phyloP scores from a whole-genome alignment of 2,797 vertebrate species.

The Myotis findleyi region DNA sequence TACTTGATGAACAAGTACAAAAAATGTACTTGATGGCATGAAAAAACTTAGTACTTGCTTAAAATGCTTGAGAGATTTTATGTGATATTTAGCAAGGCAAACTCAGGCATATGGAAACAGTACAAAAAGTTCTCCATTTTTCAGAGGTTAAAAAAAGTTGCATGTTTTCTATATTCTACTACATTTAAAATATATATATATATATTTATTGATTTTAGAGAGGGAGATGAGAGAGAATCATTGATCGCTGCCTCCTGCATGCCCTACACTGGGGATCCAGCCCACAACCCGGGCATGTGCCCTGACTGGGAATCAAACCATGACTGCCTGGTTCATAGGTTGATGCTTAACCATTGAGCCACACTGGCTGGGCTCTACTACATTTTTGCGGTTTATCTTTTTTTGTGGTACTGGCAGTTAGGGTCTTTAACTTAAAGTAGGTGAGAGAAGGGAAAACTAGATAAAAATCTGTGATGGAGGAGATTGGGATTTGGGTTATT shows the following conservation, averaged over 20 bases:
- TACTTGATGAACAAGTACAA: neutral
- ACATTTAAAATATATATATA: neutral
- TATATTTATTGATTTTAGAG: no score
- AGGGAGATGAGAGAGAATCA: no score
- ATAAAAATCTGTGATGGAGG: neutral
- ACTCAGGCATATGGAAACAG: neutral
- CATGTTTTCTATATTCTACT: neutral
- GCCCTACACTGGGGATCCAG: no score
- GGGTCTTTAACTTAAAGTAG: slow-evolving; percentile 46
- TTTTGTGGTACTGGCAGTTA: neutral
- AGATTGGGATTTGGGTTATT: neutral
- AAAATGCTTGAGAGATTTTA: slow-evolving; percentile 51
- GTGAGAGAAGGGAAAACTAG: neutral
- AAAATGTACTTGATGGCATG: neutral
- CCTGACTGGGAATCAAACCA: no score
- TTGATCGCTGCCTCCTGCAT: no score
- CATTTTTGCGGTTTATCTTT: slow-evolving; percentile 1
- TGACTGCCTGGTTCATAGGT: no score
- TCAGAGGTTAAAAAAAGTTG: neutral
- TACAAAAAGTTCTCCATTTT: slow-evolving; percentile 19
- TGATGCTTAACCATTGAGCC: no score
- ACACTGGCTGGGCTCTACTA: no score
- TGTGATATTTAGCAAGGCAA: slow-evolving; percentile 5
- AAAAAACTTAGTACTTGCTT: neutral
- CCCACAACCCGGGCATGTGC: no score